Percentiles rank a stretch among this genome's conserved stretches.
These are phyloP conservation scores for Entomobrya proxima DNA, from an alignment of 2,888 invertebrate species.

Conservation along the genomic window DNA sequence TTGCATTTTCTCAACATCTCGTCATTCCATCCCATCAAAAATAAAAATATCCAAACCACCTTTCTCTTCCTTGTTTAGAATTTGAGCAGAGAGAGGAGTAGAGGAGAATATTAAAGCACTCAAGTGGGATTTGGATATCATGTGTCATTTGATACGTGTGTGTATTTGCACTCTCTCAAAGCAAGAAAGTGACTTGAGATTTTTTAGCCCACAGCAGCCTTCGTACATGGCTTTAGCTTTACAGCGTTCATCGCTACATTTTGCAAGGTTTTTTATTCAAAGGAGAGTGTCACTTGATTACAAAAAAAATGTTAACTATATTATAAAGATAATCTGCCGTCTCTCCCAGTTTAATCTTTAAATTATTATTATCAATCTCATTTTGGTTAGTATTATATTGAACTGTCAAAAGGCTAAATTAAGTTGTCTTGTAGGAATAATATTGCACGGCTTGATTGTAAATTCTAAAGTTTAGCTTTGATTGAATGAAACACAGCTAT, in stretches of 20 bases:
- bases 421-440: not conserved
- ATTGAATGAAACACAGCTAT: not conserved
- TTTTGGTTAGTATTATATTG: not conserved
- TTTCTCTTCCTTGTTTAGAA: constrained; percentile 62
- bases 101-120: not conserved
- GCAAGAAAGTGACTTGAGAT: not conserved
- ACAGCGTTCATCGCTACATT: not conserved
- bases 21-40: constrained; percentile 43
- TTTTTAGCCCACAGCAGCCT: not conserved
- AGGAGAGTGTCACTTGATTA: not conserved
- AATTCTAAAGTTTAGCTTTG: not conserved
- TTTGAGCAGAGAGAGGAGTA: not conserved
- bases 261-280: not conserved
- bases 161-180: not conserved
- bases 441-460: not conserved
- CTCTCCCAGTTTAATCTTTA: too few species aligned
- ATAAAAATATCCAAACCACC: constrained; percentile 39
- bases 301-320: constrained; percentile 1
- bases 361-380: too few species aligned
- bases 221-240: not conserved
- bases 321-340: not conserved
- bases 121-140: too few species aligned
- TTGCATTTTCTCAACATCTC: constrained; percentile 42
- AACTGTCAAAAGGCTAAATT: not conserved
- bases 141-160: not conserved